Evolutionary conservation across 2,888 invertebrate species (phyloP), one percentile per base, ranked within the genome.

Genomic region (Thalpophila matura): DNA sequence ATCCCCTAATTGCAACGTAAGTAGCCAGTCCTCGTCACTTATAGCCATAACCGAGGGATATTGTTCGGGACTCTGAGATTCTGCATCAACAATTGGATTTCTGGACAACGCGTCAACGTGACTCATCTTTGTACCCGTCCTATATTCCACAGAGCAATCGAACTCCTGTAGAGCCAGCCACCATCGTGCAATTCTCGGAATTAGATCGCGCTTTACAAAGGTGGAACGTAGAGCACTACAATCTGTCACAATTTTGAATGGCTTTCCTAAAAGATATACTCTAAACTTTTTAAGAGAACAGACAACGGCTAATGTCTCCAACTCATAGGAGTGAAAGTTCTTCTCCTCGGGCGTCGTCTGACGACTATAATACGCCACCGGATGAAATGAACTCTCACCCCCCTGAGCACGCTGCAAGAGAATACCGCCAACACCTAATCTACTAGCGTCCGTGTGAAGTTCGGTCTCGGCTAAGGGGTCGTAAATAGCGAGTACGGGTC

Each of bases 1-100:
- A n/a, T 50, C 50, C 6, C 50, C 38, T 38, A 38, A n/a, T 27
- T 50, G 50, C 12, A 50, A n/a, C 18, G 50, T 50, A 6, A 31
- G 27, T 18, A 50, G 20, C 46, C 50, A 50, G 12, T 50, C 38
- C 10, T 38, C 38, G 22, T 38, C 24, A 27, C 7, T 29, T 12
- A 50, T 38, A 12, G 16, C 18, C 50, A 50, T 38, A 1, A 50
- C 38, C 1, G 38, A 3, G 12, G 50, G 50, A 16, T 27, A 50
- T 20, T 18, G 16, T 6, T 27, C 38, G 4, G n/a, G 22, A 26
- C 12, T 18, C 2, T n/a, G 2, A 5, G 46, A 18, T 7, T 29
- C 37, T 12, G 9, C 12, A 18, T 37, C 38, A 12, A 4, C 7
- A 6, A 27, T 27, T 2, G 50, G 50, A 26, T 50, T 50, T 9